phyloP scores from a whole-genome alignment of 2,888 invertebrate genomes.

The Eristalis arbustorum region DNA sequence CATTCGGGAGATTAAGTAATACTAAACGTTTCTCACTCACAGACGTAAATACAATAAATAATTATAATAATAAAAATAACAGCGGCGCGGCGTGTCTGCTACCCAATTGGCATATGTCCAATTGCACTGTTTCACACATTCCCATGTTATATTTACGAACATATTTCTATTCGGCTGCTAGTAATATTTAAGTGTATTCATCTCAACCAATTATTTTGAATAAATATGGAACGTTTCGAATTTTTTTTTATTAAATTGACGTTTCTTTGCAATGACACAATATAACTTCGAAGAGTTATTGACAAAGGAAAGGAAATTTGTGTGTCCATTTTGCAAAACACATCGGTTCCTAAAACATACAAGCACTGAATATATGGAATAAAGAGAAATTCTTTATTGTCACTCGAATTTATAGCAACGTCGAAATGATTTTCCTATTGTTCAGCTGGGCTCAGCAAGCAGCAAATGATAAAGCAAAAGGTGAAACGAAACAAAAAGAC shows the following conservation, averaged over 20 bases:
- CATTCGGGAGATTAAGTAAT: constrained; percentile 11
- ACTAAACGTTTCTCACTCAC: constrained; percentile 1
- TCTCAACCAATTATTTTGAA: background rate
- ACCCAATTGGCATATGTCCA: constrained; percentile 23
- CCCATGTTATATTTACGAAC: constrained; percentile 4
- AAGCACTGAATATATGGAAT: background rate
- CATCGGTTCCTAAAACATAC: no score
- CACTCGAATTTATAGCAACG: background rate
- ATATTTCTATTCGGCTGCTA: constrained; percentile 8
- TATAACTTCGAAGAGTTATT: background rate
- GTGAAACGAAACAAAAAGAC: background rate
- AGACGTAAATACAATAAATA: constrained; percentile 33
- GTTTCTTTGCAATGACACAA: background rate
- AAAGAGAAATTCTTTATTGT: background rate
- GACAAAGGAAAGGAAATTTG: background rate
- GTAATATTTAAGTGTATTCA: background rate
- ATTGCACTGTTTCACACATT: constrained; percentile 30
- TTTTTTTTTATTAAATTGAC: background rate
- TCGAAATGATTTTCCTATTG: background rate
- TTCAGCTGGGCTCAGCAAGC: background rate
- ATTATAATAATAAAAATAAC: constrained; percentile 5
- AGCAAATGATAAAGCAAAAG: background rate
- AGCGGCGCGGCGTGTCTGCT: constrained; percentile 2
- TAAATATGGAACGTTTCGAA: background rate
- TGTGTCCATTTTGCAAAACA: background rate